These are phyloP conservation scores for Chrysolina americana DNA, from an alignment of 2,888 invertebrate species.

Conservation along the genomic window DNA sequence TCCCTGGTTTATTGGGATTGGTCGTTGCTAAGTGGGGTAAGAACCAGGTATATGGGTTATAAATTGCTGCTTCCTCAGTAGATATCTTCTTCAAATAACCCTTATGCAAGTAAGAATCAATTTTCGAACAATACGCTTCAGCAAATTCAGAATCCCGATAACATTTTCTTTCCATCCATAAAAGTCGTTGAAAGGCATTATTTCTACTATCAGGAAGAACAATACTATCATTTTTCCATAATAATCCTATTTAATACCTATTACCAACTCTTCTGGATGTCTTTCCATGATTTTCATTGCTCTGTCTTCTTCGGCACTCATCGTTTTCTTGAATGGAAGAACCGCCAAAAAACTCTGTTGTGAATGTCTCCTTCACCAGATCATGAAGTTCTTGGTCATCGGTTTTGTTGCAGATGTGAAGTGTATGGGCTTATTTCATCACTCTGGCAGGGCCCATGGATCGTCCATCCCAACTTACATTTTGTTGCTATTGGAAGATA, in stretches of 20 bases:
- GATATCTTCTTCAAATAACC: neutral
- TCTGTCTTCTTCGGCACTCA: neutral
- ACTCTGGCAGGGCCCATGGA: no score
- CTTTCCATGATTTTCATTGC: neutral
- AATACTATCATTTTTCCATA: no score
- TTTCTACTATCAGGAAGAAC: no score
- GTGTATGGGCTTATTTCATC: neutral
- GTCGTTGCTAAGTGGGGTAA: neutral
- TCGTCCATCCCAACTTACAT: neutral
- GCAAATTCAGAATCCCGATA: neutral
- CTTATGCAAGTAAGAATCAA: neutral
- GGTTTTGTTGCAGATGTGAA: neutral
- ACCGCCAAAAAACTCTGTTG: neutral
- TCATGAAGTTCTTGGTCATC: neutral
- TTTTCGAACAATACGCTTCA: neutral
- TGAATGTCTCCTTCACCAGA: neutral
- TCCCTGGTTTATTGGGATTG: neutral
- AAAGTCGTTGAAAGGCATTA: no score
- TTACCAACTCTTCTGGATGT: no score
- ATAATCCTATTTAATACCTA: no score
- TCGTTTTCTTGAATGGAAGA: neutral
- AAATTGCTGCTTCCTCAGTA: neutral
- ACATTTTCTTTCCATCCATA: neutral
- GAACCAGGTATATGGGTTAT: neutral
- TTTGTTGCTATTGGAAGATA: neutral